phyloP scores from a whole-genome alignment of 1,140 invertebrate species.

The Habropoda laboriosa region DNA sequence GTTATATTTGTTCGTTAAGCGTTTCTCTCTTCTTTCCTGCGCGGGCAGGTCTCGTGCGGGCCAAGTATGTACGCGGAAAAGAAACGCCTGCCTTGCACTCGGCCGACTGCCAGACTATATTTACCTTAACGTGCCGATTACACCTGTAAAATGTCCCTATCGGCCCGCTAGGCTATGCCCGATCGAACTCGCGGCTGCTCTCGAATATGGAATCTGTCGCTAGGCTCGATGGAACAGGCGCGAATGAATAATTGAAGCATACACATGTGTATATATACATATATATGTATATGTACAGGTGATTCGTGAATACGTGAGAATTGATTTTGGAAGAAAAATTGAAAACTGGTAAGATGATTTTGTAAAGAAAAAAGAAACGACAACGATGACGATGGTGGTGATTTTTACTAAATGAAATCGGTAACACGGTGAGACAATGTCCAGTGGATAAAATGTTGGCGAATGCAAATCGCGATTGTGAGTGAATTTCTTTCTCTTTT shows the following conservation, averaged over 20 bases:
- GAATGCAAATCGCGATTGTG: neutral
- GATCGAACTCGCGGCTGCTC: neutral
- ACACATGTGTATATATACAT: too few species aligned
- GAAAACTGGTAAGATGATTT: too few species aligned
- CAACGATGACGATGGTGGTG: neutral
- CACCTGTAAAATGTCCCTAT: conserved; percentile 67
- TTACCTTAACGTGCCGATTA: conserved; percentile 75
- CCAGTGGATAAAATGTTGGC: neutral
- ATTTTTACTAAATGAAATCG: neutral
- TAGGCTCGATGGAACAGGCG: neutral
- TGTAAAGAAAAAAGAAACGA: neutral
- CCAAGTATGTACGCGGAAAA: conserved; percentile 72
- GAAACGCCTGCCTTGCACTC: conserved; percentile 71
- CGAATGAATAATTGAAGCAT: neutral
- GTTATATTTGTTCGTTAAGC: conserved; percentile 66
- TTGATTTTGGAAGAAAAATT: too few species aligned
- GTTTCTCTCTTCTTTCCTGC: conserved; percentile 65
- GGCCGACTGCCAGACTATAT: conserved; percentile 77
- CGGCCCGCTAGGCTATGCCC: neutral
- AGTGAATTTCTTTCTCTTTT: neutral
- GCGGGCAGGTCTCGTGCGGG: conserved; percentile 61
- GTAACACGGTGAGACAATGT: neutral
- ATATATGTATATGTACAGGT: too few species aligned
- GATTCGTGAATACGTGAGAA: too few species aligned
- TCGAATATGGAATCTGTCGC: conserved; percentile 5